Conservation (phyloP, 2,888 invertebrate species). For the Apodemia zela region DNA sequence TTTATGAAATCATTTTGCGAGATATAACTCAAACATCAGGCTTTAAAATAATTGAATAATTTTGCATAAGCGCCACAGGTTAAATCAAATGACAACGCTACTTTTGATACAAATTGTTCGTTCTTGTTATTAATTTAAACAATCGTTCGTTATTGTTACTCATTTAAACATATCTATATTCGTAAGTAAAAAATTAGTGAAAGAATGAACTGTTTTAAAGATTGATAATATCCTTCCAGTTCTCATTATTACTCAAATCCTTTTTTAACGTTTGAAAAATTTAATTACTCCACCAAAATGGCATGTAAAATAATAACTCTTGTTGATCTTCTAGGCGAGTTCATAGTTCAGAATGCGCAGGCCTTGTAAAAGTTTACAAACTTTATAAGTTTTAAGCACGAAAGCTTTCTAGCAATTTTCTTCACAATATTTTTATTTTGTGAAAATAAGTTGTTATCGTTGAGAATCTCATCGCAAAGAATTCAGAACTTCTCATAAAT, state of each 20-base stretch:
- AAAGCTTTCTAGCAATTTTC: constrained; percentile 3
- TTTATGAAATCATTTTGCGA: no score
- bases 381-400: background rate
- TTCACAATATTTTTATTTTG: background rate
- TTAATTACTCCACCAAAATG: background rate
- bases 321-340: background rate
- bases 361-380: background rate
- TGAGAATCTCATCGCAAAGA: background rate
- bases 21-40: no score
- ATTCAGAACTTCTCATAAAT: background rate
- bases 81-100: no score
- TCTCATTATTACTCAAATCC: background rate
- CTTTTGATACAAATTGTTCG: no score
- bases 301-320: background rate
- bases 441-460: background rate
- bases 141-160: no score
- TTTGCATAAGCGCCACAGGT: no score
- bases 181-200: no score
- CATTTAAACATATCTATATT: no score
- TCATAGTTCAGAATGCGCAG: background rate
- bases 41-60: no score
- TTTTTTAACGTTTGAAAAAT: background rate
- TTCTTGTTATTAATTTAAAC: no score
- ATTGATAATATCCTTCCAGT: background rate
- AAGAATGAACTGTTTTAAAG: no score